phyloP scores from a whole-genome alignment of 2,888 invertebrate species.

The Meandrusa payeni region DNA sequence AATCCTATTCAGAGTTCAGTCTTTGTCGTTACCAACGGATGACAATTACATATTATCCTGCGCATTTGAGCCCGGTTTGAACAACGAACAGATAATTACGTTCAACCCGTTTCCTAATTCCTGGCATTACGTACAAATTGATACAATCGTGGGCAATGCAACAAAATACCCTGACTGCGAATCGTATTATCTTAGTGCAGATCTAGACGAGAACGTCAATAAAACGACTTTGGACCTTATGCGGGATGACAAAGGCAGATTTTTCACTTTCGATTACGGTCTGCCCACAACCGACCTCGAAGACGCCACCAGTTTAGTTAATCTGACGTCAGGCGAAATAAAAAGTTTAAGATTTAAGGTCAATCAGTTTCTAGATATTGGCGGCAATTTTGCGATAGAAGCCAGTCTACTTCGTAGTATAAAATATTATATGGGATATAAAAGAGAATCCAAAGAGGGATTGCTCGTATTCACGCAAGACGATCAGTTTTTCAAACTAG shows the following conservation, averaged over 20 bases:
- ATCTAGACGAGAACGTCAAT: conserved; percentile 48
- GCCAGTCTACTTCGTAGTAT: conserved; percentile 84
- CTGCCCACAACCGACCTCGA: conserved; percentile 83
- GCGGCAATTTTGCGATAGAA: conserved; percentile 88
- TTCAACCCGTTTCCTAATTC: conserved; percentile 79
- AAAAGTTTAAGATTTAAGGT: conserved; percentile 86
- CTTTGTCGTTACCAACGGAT: conserved; percentile 75
- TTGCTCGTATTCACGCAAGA: conserved; percentile 66
- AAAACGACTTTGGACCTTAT: conserved; percentile 59
- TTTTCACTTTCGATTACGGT: conserved; percentile 89
- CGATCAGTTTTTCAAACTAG: conserved; percentile 76
- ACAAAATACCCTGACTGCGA: conserved; percentile 58
- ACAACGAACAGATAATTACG: conserved; percentile 53
- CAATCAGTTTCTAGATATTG: conserved; percentile 86
- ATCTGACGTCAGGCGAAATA: conserved; percentile 83
- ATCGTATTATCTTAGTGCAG: conserved; percentile 50
- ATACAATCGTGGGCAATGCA: conserved; percentile 41
- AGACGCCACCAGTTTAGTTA: conserved; percentile 83
- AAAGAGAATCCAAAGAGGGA: conserved; percentile 45
- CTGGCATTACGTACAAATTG: conserved; percentile 80
- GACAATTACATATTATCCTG: conserved; percentile 70
- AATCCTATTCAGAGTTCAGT: conserved; percentile 68
- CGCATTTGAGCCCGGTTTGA: conserved; percentile 66
- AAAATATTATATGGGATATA: conserved; percentile 74
- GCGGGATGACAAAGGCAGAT: conserved; percentile 84